A percentile compares a stretch with the other conserved stretches of the same genome.
Conservation (phyloP, 2,888 invertebrate species). For the Volucella inanis region DNA sequence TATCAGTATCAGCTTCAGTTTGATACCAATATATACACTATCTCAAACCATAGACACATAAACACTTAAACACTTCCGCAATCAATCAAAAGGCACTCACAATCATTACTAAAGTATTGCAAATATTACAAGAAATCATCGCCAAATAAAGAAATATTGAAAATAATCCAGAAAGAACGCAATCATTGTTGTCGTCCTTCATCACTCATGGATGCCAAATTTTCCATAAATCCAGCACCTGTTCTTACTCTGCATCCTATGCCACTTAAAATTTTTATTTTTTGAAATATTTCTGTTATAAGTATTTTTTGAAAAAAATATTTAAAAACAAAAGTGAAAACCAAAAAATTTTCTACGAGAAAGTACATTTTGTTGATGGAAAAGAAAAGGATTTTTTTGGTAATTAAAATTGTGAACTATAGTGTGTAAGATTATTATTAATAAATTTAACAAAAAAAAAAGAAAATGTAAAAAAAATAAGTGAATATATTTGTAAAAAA, state of each 20-base stretch:
- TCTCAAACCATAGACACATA: neutral
- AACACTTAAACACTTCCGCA: neutral
- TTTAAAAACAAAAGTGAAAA: constrained; percentile 3
- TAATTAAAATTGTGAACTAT: constrained; percentile 63
- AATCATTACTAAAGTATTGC: constrained; percentile 48
- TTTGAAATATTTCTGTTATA: neutral
- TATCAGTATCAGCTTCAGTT: no score
- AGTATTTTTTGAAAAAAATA: constrained; percentile 13
- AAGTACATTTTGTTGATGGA: constrained; percentile 10
- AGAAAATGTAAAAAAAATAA: constrained; percentile 44
- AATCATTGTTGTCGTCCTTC: constrained; percentile 50
- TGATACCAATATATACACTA: no score
- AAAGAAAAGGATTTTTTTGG: constrained; percentile 20
- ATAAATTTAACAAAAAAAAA: constrained; percentile 33
- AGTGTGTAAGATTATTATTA: constrained; percentile 58
- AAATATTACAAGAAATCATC: constrained; percentile 24
- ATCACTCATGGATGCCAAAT: constrained; percentile 72
- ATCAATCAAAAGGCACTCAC: constrained; percentile 32
- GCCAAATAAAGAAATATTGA: constrained; percentile 49
- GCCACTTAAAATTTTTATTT: constrained; percentile 12
- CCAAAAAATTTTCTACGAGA: neutral
- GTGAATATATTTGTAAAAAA: constrained; percentile 69
- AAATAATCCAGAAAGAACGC: constrained; percentile 22
- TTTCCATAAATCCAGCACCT: constrained; percentile 57
- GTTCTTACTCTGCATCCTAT: constrained; percentile 41